Evolutionary conservation across 2,113 vertebrate genomes (phyloP).

Genomic region (Madoqua kirkii): DNA sequence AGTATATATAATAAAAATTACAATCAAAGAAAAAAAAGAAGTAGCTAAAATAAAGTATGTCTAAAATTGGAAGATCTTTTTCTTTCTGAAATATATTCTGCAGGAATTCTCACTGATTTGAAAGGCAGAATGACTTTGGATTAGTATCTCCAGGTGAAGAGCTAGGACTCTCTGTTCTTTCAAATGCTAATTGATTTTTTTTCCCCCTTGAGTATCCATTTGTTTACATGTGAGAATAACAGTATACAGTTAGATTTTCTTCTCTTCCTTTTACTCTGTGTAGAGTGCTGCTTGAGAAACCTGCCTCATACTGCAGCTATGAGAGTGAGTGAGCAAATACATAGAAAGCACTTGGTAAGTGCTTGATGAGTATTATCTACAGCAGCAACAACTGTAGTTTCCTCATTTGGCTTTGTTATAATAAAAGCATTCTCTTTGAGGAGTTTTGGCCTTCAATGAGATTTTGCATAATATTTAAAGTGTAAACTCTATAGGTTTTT

Average conservation of each 20-base stretch:
- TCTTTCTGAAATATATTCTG: not conserved
- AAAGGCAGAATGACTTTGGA: not conserved
- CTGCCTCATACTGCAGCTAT: not conserved
- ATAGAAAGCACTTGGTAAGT: not conserved
- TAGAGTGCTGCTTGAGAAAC: not conserved
- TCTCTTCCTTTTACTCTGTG: not conserved
- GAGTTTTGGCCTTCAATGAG: not conserved
- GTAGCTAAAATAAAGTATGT: not conserved
- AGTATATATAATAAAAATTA: constrained; percentile 44
- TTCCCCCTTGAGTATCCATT: not conserved
- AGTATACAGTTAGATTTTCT: not conserved
- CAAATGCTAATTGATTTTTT: not conserved
- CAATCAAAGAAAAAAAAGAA: not conserved
- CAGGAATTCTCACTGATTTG: not conserved
- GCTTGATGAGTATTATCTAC: not conserved
- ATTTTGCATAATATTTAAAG: not conserved
- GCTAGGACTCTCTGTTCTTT: not conserved
- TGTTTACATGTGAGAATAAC: not conserved
- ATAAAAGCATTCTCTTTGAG: not conserved
- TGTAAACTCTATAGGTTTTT: not conserved
- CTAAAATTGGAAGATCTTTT: not conserved
- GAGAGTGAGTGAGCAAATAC: not conserved
- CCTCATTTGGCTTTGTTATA: not conserved
- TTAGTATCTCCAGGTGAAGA: not conserved
- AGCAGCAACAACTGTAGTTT: not conserved